Conservation (phyloP, 2,888 invertebrate genomes). For the Deilephila elpenor region DNA sequence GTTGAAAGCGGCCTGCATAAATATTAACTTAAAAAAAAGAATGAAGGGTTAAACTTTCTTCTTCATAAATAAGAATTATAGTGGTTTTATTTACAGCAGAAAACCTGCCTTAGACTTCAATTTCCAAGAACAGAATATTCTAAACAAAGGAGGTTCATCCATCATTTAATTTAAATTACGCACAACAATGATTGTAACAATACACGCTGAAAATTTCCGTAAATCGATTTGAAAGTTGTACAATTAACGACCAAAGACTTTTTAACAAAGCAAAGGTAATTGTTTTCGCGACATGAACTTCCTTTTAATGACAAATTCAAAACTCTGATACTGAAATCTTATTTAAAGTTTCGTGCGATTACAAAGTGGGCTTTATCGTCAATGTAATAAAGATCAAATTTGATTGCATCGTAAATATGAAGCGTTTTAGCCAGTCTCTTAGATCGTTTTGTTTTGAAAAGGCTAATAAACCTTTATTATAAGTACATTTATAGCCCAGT, state of each 20-base stretch:
- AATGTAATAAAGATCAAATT: constrained; percentile 15
- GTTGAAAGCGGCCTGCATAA: too few relatives aligned
- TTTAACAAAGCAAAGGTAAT: constrained; percentile 20
- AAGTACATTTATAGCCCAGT: constrained; percentile 21
- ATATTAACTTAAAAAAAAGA: too few relatives aligned
- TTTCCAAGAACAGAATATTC: not conserved
- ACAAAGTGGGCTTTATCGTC: not conserved
- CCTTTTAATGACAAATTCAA: constrained; percentile 24
- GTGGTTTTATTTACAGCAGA: too few relatives aligned
- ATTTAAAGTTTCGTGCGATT: constrained; percentile 19
- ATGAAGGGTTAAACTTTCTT: too few relatives aligned
- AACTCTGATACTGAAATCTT: constrained; percentile 12
- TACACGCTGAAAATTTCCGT: not conserved
- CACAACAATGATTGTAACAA: not conserved
- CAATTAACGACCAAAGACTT: constrained; percentile 11
- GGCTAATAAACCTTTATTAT: constrained; percentile 25
- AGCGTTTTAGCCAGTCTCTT: constrained; percentile 10
- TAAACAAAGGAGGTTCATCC: not conserved
- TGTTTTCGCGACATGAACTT: constrained; percentile 21
- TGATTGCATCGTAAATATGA: constrained; percentile 15
- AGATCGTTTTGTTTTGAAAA: constrained; percentile 19
- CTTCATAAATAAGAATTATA: too few relatives aligned
- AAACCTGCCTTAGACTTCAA: not conserved
- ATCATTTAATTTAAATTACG: not conserved
- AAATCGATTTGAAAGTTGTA: constrained; percentile 18